Percentiles rank a stretch among this genome's conserved stretches.
phyloP scores from a whole-genome alignment of 2,797 vertebrate genomes.

The Antrozous pallidus region DNA sequence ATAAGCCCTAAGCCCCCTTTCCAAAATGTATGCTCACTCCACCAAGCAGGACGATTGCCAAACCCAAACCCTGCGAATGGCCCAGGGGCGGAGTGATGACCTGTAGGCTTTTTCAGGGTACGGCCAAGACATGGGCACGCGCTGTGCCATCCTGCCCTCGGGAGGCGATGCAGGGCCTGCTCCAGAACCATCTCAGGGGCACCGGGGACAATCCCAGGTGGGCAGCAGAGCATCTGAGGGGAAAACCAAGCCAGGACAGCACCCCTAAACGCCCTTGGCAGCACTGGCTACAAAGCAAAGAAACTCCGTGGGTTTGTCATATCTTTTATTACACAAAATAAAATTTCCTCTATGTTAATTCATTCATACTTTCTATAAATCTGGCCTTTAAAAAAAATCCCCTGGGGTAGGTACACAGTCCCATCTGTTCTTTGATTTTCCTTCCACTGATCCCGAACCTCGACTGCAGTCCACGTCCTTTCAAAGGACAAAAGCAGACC shows the following conservation, averaged over 20 bases:
- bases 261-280: background rate
- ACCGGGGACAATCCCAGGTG: background rate
- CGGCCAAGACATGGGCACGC: no score
- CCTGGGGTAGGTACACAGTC: background rate
- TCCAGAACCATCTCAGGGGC: background rate
- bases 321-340: conserved; percentile 71
- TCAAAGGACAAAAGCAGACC: conserved; percentile 15
- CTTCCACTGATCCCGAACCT: background rate
- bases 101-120: accelerated
- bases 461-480: background rate
- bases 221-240: background rate
- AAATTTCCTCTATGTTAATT: conserved; percentile 11
- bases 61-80: background rate
- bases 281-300: background rate
- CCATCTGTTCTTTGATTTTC: background rate
- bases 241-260: background rate
- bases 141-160: background rate
- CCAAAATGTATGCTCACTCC: background rate
- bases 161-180: background rate
- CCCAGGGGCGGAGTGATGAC: background rate
- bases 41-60: background rate
- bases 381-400: conserved; percentile 50
- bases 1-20: background rate
- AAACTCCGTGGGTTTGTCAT: background rate
- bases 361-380: conserved; percentile 48